A percentile compares a stretch with the other conserved stretches of the same genome.
These are phyloP conservation scores for Salvelinus alpinus DNA, from an alignment of 2,113 vertebrate genomes.

Conservation along the genomic window DNA sequence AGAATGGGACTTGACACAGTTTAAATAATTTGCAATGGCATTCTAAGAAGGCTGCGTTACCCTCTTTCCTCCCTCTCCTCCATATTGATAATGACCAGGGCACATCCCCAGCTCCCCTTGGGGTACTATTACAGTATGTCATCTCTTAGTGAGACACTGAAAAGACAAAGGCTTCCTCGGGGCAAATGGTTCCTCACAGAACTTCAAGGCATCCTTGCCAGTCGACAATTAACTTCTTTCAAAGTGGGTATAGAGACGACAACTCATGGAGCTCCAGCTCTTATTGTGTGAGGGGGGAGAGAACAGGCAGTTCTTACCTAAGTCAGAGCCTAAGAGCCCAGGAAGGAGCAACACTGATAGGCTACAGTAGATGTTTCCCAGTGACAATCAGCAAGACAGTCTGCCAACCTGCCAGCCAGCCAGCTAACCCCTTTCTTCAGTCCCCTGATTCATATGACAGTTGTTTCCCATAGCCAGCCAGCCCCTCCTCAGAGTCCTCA, in stretches of 20 bases:
- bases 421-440: background rate
- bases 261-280: background rate
- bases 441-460: background rate
- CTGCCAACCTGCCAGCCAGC: background rate
- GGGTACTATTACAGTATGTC: background rate
- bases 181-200: background rate
- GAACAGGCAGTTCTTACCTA: too few relatives aligned
- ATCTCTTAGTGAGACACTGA: background rate
- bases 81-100: slow-evolving; percentile 5
- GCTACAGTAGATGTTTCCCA: background rate
- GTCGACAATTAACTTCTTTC: background rate
- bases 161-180: background rate
- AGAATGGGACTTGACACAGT: background rate
- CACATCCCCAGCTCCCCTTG: background rate
- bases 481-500: slow-evolving; percentile 27
- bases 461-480: background rate
- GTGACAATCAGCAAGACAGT: too few relatives aligned
- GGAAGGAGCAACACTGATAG: background rate
- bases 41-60: background rate
- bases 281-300: too few relatives aligned
- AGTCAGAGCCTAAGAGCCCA: background rate
- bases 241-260: background rate
- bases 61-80: background rate
- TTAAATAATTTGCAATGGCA: background rate
- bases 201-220: too few relatives aligned